A percentile compares a stretch with the other conserved stretches of the same genome.
Evolutionary conservation across 2,888 invertebrate species (phyloP).

Genomic region (Acrobasis consociella): DNA sequence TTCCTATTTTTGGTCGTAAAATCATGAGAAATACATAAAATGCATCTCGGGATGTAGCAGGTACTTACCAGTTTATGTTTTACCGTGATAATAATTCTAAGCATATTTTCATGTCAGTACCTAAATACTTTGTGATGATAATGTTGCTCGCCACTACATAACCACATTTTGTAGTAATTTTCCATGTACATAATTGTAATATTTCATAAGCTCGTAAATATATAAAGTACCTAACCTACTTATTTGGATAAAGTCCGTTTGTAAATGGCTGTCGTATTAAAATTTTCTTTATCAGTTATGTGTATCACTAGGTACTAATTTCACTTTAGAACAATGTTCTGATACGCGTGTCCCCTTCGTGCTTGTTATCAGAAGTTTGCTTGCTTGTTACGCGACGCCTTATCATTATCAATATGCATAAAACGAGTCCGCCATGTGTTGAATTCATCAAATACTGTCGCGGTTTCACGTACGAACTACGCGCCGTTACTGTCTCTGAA

Average conservation of each 20-base stretch:
- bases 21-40: background rate
- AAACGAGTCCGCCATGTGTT: slow-evolving; percentile 71
- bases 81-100: background rate
- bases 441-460: slow-evolving; percentile 63
- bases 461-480: slow-evolving; percentile 48
- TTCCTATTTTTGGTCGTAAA: background rate
- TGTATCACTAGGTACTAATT: slow-evolving; percentile 7
- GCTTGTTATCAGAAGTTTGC: slow-evolving; percentile 73
- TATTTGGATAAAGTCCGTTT: background rate
- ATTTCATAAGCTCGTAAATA: background rate
- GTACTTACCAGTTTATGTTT: background rate
- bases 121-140: background rate
- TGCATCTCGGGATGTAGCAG: background rate
- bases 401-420: slow-evolving; percentile 75
- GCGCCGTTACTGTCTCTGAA: slow-evolving; percentile 28
- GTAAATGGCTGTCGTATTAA: slow-evolving; percentile 3
- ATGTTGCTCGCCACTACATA: background rate
- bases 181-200: background rate
- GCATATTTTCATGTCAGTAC: background rate
- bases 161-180: background rate
- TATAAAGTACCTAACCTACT: background rate
- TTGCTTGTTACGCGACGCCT: slow-evolving; percentile 68
- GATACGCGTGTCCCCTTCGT: slow-evolving; percentile 72
- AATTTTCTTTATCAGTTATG: background rate
- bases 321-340: slow-evolving; percentile 51